These are phyloP conservation scores for Patella ulyssiponensis DNA, from an alignment of 2,888 invertebrate genomes.

Conservation along the genomic window DNA sequence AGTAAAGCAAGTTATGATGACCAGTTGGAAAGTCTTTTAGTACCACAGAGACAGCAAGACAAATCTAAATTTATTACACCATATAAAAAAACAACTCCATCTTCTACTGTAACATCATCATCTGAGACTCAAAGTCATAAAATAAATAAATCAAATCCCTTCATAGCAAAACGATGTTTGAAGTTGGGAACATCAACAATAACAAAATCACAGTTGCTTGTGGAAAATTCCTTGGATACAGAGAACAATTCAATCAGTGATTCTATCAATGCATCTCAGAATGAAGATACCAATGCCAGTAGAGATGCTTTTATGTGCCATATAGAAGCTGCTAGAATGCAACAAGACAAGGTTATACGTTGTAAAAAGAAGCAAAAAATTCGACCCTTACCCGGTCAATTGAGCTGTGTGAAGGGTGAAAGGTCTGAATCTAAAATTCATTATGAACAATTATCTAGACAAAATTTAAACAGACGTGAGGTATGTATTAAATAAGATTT, in stretches of 20 bases:
- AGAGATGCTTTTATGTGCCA: background rate
- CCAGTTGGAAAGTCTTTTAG: background rate
- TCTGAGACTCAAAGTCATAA: background rate
- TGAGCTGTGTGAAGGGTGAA: slow-evolving; percentile 41
- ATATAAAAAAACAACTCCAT: slow-evolving; percentile 25
- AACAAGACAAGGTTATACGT: slow-evolving; percentile 51
- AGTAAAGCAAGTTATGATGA: background rate
- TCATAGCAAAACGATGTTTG: background rate
- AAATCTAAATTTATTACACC: slow-evolving; percentile 27
- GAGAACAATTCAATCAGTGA: background rate
- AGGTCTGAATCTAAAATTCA: background rate
- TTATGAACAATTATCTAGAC: slow-evolving; percentile 8
- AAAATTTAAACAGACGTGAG: slow-evolving; percentile 13
- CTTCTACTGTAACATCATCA: background rate
- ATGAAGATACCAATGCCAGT: background rate
- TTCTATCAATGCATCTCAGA: background rate
- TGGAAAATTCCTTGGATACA: background rate
- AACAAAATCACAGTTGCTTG: too few relatives aligned
- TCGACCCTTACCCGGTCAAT: slow-evolving; percentile 47
- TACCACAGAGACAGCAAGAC: background rate
- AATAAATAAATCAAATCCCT: background rate
- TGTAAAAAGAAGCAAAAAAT: slow-evolving; percentile 42
- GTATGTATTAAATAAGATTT: background rate
- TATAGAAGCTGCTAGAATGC: slow-evolving; percentile 48
- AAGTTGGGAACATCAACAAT: background rate